Conservation (phyloP, 2,888 invertebrate species). For the Amiota minor region DNA sequence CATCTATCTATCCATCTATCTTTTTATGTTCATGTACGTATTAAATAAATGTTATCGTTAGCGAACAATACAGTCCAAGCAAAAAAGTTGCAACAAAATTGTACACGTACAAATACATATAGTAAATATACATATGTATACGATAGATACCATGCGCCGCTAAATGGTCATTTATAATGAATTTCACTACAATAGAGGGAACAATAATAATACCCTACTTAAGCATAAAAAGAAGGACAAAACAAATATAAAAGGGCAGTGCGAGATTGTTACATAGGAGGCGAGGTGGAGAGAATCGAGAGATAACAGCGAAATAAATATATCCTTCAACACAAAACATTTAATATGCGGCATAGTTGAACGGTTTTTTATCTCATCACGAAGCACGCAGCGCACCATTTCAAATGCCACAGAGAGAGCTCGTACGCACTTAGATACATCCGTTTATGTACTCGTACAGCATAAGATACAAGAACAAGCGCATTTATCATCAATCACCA, state of each 20-base stretch:
- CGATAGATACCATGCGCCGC: constrained; percentile 24
- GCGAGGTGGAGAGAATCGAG: no score
- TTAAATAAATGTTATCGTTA: constrained; percentile 63
- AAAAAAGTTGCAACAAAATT: constrained; percentile 32
- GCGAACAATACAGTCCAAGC: constrained; percentile 49
- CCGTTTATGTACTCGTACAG: neutral
- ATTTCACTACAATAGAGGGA: constrained; percentile 27
- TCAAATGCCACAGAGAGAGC: constrained; percentile 53
- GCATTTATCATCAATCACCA: constrained; percentile 66
- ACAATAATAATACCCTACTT: constrained; percentile 38
- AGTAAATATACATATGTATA: neutral
- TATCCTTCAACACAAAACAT: neutral
- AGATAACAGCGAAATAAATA: no score
- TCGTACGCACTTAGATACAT: neutral
- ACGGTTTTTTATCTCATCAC: neutral
- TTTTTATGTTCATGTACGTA: constrained; percentile 50
- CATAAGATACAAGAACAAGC: constrained; percentile 36
- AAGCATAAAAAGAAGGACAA: neutral
- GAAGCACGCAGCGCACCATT: constrained; percentile 53
- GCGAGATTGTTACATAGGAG: no score
- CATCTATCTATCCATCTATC: neutral
- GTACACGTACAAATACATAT: constrained; percentile 12
- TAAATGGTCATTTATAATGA: constrained; percentile 67
- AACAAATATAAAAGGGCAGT: neutral
- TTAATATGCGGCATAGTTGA: constrained; percentile 32